A percentile compares a stretch with the other conserved stretches of the same genome.
Conservation (phyloP, 1,140 invertebrate genomes). For the Ooceraea biroi region DNA sequence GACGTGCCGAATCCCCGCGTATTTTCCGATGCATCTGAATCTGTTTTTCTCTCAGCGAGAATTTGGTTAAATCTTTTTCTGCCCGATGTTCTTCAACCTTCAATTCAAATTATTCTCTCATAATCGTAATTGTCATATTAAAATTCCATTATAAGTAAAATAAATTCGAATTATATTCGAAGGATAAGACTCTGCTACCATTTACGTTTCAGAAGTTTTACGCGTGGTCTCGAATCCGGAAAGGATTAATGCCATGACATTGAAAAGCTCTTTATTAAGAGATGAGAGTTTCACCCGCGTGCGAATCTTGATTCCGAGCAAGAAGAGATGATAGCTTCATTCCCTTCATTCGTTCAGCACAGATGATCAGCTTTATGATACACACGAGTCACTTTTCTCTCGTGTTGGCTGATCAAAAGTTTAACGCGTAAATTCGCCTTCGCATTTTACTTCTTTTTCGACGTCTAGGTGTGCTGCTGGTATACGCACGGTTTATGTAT, state of each 20-base stretch:
- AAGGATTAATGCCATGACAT: background rate
- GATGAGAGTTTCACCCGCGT: background rate
- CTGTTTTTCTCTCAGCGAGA: no score
- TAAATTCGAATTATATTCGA: background rate
- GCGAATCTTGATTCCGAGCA: background rate
- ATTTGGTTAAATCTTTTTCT: background rate
- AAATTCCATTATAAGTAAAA: background rate
- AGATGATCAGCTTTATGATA: conserved; percentile 23
- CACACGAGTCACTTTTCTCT: conserved; percentile 23
- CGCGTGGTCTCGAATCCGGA: background rate
- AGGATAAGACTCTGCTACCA: background rate
- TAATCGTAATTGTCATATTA: background rate
- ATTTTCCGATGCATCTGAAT: background rate
- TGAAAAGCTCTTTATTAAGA: background rate
- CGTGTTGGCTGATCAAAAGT: background rate
- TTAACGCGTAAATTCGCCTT: conserved; percentile 20
- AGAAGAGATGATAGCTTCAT: background rate
- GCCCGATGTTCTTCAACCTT: background rate
- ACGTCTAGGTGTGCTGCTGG: background rate
- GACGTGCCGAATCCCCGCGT: background rate
- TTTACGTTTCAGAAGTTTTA: background rate
- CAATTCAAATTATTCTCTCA: background rate
- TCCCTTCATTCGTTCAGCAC: background rate
- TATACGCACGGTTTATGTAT: background rate
- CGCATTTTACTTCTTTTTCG: background rate